Base-by-base conservation (phyloP, 2,797 vertebrate genomes). In the Tympanoctomys barrerae region DNA sequence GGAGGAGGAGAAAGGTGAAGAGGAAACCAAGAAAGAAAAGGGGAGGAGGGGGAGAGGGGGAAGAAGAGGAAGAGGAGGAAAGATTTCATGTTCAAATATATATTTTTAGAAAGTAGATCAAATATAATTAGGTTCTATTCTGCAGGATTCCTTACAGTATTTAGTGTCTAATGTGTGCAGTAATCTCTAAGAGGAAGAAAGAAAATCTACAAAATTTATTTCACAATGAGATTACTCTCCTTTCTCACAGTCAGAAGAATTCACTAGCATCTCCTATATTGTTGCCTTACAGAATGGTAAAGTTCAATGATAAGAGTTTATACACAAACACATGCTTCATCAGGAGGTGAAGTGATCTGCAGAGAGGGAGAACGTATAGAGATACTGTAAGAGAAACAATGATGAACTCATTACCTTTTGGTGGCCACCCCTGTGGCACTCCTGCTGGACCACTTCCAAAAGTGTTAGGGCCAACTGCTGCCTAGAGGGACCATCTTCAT, bases 401-500 rank as follows among this genome's bases (percentile, higher is more conserved):
- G 33, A 61, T 18, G 73, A 42, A 68, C 49, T 61, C 61, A 71
- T 97, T 98, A 98, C 98, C 98, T 3, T 64, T 85, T 90, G 94
- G 18, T 83, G 91, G 81, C 96, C 82, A 0, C 97, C 96, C 77
- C 92, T 97, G 81, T 96, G n/a, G 64, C 57, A 39, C 22, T 98
- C 97, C n/a, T 97, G 97, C 96, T 99, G 98, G n/a, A 99, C 85
- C 8, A 98, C 93, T 92, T 81, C 97, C 31, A 99, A 97, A 95
- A 99, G 98, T 61, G 97, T 98, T 75, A 97, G 85, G 86, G 99
- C 99, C 94, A 99, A 94, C 57, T 98, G 97, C 68, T 99, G 98
- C 96, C 99, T 99, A 1, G 98, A 98, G 2, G 77, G 57, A 91
- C 98, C 98, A 0, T 98, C 99, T 83, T 98, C 98, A 12, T 95